Conservation (phyloP, 2,888 invertebrate species). For the Mesorhabditis sp. region DNA sequence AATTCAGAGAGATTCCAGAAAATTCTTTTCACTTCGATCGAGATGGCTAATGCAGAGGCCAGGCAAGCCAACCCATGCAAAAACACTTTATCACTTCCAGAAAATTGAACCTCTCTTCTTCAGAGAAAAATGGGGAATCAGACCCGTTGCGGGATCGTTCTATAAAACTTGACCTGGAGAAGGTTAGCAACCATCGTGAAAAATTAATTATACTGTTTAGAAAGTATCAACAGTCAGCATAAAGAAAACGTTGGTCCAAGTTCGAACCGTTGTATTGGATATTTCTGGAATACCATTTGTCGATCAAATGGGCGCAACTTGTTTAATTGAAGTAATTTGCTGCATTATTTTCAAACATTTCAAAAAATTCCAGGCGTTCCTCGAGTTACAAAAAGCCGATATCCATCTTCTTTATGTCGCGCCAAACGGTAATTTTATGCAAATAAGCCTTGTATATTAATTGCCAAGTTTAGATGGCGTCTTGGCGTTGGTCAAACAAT, state of each 20-base stretch:
- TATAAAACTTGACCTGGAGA: too few relatives aligned
- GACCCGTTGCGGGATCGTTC: too few relatives aligned
- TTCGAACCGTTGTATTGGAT: not conserved
- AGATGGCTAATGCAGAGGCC: not conserved
- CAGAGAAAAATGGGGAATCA: too few relatives aligned
- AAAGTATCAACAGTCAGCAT: not conserved
- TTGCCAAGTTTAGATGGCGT: not conserved
- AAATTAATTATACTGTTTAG: too few relatives aligned
- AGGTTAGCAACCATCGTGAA: too few relatives aligned
- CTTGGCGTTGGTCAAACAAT: not conserved
- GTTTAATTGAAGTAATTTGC: not conserved
- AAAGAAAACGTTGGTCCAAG: not conserved
- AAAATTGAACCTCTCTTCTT: too few relatives aligned
- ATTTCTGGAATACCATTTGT: slow-evolving; percentile 1
- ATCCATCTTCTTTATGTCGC: not conserved
- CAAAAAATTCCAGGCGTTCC: slow-evolving; percentile 1
- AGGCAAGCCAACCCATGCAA: not conserved
- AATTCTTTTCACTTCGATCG: too few relatives aligned
- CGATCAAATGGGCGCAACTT: not conserved
- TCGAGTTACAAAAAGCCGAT: not conserved
- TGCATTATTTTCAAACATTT: not conserved
- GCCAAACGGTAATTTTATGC: not conserved
- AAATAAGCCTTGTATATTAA: not conserved
- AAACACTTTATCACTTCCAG: too few relatives aligned
- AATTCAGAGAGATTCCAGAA: not conserved